Percentiles rank a stretch among this genome's conserved stretches.
Conservation (phyloP, 2,888 invertebrate species). For the Megalurothrips usitatus region DNA sequence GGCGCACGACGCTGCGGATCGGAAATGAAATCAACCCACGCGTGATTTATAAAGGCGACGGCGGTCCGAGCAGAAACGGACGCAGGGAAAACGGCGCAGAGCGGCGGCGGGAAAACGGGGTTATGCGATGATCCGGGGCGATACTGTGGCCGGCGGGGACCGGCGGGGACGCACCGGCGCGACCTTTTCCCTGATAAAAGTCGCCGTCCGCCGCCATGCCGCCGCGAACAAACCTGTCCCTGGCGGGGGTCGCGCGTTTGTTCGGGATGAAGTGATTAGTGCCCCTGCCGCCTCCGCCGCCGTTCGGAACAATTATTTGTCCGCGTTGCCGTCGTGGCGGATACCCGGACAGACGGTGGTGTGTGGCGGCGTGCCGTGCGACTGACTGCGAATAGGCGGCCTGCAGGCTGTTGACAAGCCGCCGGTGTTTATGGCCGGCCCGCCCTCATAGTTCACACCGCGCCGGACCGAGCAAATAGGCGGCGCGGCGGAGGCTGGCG, state of each 20-base stretch:
- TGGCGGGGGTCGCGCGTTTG: neutral
- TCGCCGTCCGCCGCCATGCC: neutral
- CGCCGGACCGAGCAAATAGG: neutral
- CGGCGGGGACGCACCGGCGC: neutral
- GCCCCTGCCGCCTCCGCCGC: neutral
- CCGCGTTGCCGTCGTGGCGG: neutral
- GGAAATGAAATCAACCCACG: neutral
- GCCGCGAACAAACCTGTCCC: neutral
- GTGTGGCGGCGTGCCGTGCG: no score
- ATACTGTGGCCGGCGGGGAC: neutral
- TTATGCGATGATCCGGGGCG: neutral
- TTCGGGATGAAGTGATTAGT: conserved; percentile 9
- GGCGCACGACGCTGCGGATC: neutral
- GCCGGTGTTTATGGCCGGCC: neutral
- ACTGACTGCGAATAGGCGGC: neutral
- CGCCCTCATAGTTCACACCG: neutral
- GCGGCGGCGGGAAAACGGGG: neutral
- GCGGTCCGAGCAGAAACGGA: neutral
- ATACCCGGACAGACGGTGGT: neutral
- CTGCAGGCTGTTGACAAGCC: neutral
- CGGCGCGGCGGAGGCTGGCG: neutral
- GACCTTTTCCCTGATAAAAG: neutral
- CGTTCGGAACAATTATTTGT: conserved; percentile 16
- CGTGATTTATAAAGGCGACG: neutral
- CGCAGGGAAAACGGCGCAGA: neutral